Evolutionary conservation across 2,113 vertebrate species (phyloP), one percentile per base, ranked within the genome.

Genomic region (Salvator merianae): DNA sequence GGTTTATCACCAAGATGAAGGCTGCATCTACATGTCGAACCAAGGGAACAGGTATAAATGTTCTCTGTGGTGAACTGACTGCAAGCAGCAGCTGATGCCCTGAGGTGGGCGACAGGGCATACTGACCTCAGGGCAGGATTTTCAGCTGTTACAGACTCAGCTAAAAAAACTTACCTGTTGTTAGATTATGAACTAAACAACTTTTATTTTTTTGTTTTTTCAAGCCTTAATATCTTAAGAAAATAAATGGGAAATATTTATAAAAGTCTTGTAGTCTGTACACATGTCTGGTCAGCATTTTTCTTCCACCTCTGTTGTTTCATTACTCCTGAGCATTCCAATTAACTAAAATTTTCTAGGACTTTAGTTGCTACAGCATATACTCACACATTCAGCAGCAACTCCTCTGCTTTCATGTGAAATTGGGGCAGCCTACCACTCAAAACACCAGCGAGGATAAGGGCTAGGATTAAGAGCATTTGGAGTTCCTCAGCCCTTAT

Each of bases 281-380:
- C 78, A 82, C 90, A 73, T 66, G 86, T 89, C 81, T 32, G 89
- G 62, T 91, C 86, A 81, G 93, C 77, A 93, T 90, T 94, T 94
- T 92, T 92, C 85, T 94, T 95, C 92, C 83, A 47, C 84, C 93
- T 91, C 93, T 84, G 90, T 92, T 93, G 90, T 95, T 95, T 96
- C 91, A 93, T 94, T 93, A 94, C 87, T 62, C 77, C 82, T 91
- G 91, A 87, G 83, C 84, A 66, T 92, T 87, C 88, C 95, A 96
- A 96, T 96, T 96, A 96, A 95, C 94, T 34, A 1, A 91, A 94
- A 95, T 96, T 95, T 95, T 90, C 90, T 86, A 94, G 73, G 55
- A 87, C 91, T 93, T 95, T 95, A 94, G 91, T 91, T 81, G 77
- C 43, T 88, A 36, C 85, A 78, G 93, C 85, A 71, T 24, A 30